A percentile compares a stretch with the other conserved stretches of the same genome.
phyloP scores from a whole-genome alignment of 2,113 vertebrate genomes.

The Lepus timidus region DNA sequence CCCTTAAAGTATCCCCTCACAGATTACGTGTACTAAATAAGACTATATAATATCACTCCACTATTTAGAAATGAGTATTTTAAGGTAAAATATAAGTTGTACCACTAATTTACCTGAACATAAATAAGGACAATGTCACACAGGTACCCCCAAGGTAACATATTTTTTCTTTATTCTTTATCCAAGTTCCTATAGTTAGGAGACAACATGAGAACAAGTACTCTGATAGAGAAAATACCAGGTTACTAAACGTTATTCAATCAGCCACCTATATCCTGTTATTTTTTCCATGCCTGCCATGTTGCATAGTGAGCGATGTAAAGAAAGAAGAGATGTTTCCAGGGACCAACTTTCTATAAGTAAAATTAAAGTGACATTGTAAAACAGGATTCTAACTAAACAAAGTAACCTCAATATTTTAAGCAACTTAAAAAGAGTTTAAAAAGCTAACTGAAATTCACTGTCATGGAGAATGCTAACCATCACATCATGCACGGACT shows the following conservation, averaged over 20 bases:
- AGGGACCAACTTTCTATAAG: background rate
- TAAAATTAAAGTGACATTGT: conserved; percentile 9
- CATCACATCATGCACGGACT: background rate
- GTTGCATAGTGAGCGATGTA: background rate
- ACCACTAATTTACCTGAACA: background rate
- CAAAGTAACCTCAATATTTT: conserved; percentile 26
- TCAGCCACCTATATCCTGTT: background rate
- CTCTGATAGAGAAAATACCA: background rate
- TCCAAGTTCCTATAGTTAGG: background rate
- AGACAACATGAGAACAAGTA: background rate
- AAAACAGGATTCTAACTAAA: conserved; percentile 20
- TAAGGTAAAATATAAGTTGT: conserved; percentile 47
- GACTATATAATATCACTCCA: background rate
- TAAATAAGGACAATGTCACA: conserved; percentile 7
- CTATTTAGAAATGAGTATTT: conserved; percentile 47
- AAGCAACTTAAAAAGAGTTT: conserved; percentile 44
- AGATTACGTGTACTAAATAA: background rate
- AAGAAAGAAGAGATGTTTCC: background rate
- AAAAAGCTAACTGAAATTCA: conserved; percentile 47
- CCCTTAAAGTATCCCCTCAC: conserved; percentile 15
- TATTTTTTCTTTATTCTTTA: conserved; percentile 10
- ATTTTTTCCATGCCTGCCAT: background rate
- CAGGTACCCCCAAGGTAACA: background rate
- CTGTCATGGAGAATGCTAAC: background rate
- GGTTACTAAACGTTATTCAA: background rate